Evolutionary conservation across 2,113 vertebrate species (phyloP).

Genomic region (Grammomys dolichurus): DNA sequence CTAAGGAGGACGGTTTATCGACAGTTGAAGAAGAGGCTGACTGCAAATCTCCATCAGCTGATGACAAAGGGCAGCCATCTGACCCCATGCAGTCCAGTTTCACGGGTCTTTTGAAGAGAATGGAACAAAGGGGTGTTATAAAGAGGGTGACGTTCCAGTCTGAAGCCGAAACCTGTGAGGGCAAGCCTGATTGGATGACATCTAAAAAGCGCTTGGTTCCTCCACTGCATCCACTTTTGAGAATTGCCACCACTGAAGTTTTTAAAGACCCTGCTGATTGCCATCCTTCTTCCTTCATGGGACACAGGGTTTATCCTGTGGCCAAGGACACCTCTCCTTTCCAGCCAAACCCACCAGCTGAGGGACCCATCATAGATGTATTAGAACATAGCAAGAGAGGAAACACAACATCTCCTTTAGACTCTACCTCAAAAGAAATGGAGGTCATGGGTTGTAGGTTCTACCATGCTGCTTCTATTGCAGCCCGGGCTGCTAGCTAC

Average conservation of each 20-base stretch:
- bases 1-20: slow-evolving; percentile 74
- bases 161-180: slow-evolving; percentile 72
- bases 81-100: slow-evolving; percentile 78
- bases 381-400: slow-evolving; percentile 79
- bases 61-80: slow-evolving; percentile 69
- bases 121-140: slow-evolving; percentile 82
- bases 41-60: slow-evolving; percentile 73
- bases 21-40: slow-evolving; percentile 74
- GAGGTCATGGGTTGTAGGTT: slow-evolving; percentile 82
- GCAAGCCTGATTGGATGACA: slow-evolving; percentile 74
- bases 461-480: slow-evolving; percentile 80
- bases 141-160: slow-evolving; percentile 77
- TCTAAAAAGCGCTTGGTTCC: slow-evolving; percentile 81
- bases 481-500: slow-evolving; percentile 80
- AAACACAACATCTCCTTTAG: slow-evolving; percentile 71
- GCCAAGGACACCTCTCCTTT: slow-evolving; percentile 81
- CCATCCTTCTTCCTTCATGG: slow-evolving; percentile 82
- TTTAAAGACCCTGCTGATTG: slow-evolving; percentile 83
- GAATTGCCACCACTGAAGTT: slow-evolving; percentile 80
- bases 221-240: slow-evolving; percentile 80
- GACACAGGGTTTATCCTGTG: slow-evolving; percentile 81
- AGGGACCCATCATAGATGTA: slow-evolving; percentile 78
- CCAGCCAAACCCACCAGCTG: slow-evolving; percentile 79
- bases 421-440: slow-evolving; percentile 83
- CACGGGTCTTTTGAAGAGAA: slow-evolving; percentile 81